A percentile compares a stretch with the other conserved stretches of the same genome.
phyloP scores from a whole-genome alignment of 2,797 vertebrate species.

The Glyptemys insculpta region DNA sequence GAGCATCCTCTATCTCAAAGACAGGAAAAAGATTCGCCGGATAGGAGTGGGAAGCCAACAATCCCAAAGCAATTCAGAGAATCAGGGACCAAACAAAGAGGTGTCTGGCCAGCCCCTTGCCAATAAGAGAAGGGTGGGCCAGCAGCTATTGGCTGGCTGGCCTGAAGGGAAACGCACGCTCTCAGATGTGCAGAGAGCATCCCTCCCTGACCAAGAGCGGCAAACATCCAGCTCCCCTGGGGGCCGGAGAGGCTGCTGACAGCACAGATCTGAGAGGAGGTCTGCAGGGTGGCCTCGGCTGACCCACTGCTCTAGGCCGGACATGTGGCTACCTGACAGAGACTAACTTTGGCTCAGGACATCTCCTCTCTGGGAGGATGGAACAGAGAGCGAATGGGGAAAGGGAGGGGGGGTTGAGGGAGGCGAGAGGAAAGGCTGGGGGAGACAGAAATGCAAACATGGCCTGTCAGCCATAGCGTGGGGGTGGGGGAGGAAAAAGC shows the following conservation, averaged over 20 bases:
- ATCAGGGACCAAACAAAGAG: slow-evolving; percentile 32
- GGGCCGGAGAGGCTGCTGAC: slow-evolving; percentile 78
- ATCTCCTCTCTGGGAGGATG: slow-evolving; percentile 72
- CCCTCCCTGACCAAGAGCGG: slow-evolving; percentile 51
- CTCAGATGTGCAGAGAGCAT: slow-evolving; percentile 62
- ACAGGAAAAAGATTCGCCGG: slow-evolving; percentile 62
- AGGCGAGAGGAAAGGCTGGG: slow-evolving; percentile 78
- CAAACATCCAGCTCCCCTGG: slow-evolving; percentile 60
- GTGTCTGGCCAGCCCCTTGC: neutral
- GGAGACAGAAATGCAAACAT: slow-evolving; percentile 80
- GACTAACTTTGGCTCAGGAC: slow-evolving; percentile 76
- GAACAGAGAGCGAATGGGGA: slow-evolving; percentile 40
- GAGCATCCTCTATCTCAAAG: slow-evolving; percentile 72
- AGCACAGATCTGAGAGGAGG: slow-evolving; percentile 81
- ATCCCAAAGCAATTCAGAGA: neutral
- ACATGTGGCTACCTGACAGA: slow-evolving; percentile 71
- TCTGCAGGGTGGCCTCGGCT: slow-evolving; percentile 82
- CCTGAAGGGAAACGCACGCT: slow-evolving; percentile 4
- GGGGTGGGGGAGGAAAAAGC: slow-evolving; percentile 81
- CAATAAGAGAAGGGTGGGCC: slow-evolving; percentile 39
- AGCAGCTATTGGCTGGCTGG: neutral
- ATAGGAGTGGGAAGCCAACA: slow-evolving; percentile 43
- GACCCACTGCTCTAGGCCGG: slow-evolving; percentile 77
- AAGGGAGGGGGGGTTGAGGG: slow-evolving; percentile 5
- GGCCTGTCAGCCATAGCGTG: slow-evolving; percentile 64